phyloP scores from a whole-genome alignment of 2,113 vertebrate species.

The Centropus unirufus region DNA sequence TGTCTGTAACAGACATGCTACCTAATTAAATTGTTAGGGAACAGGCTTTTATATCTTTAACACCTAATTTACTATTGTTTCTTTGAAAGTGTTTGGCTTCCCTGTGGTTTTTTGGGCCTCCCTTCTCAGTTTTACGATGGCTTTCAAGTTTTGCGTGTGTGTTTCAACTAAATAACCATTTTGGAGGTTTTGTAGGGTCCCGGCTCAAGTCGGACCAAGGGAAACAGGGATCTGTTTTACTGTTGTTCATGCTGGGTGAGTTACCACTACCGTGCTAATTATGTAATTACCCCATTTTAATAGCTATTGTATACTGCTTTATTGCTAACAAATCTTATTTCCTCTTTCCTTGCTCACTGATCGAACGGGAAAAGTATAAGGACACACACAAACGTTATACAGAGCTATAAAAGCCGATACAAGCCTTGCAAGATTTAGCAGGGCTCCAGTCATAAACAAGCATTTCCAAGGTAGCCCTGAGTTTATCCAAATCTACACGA shows the following conservation, averaged over 20 bases:
- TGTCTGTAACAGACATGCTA: slow-evolving; percentile 77
- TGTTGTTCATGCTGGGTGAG: slow-evolving; percentile 55
- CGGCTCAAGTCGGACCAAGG: not conserved
- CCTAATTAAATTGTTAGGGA: slow-evolving; percentile 78
- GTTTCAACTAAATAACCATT: slow-evolving; percentile 66
- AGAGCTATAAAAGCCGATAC: not conserved
- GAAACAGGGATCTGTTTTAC: slow-evolving; percentile 58
- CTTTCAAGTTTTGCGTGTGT: slow-evolving; percentile 66
- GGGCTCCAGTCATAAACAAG: not conserved
- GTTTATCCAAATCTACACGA: not conserved
- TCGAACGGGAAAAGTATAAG: not conserved
- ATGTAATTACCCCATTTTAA: slow-evolving; percentile 69
- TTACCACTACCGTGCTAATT: slow-evolving; percentile 65
- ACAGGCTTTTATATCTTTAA: slow-evolving; percentile 79
- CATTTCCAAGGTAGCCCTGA: not conserved
- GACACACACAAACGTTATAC: slow-evolving; percentile 51
- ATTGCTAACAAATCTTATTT: slow-evolving; percentile 67
- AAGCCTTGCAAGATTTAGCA: not conserved
- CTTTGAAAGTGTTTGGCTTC: slow-evolving; percentile 77
- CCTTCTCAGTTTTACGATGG: slow-evolving; percentile 71
- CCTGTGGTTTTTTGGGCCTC: slow-evolving; percentile 75
- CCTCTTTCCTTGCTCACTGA: slow-evolving; percentile 20
- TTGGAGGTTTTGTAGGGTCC: slow-evolving; percentile 65
- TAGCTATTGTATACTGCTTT: slow-evolving; percentile 60
- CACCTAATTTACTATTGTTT: slow-evolving; percentile 82